phyloP scores from a whole-genome alignment of 2,888 invertebrate genomes.

The Drosophila colorata region DNA sequence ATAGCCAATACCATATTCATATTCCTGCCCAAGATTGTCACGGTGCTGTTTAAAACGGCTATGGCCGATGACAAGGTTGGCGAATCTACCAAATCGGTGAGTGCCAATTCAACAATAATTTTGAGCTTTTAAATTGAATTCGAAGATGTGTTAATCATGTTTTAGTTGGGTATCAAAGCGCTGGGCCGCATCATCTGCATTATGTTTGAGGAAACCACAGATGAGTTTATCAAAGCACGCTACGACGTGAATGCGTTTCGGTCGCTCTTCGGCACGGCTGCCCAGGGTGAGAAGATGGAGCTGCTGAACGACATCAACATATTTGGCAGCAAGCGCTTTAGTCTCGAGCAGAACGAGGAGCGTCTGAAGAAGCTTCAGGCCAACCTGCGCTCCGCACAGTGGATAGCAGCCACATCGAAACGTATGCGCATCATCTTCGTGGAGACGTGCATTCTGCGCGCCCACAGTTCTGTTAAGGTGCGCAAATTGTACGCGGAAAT shows the following conservation, averaged over 20 bases:
- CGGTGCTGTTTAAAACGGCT: conserved; percentile 86
- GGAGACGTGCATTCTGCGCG: conserved; percentile 86
- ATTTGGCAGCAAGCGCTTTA: conserved; percentile 61
- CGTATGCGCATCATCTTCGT: conserved; percentile 79
- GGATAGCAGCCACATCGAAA: conserved; percentile 83
- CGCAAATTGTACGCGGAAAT: conserved; percentile 88
- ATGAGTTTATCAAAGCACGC: conserved; percentile 59
- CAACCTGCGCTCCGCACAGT: conserved; percentile 82
- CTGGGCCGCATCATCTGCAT: conserved; percentile 81
- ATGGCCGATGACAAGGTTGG: conserved; percentile 87
- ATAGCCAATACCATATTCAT: conserved; percentile 87
- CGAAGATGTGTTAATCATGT: not conserved
- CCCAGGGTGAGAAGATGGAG: not conserved
- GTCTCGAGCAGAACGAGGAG: conserved; percentile 59
- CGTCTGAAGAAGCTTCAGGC: conserved; percentile 70
- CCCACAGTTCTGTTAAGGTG: conserved; percentile 88
- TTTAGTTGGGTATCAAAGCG: conserved; percentile 77
- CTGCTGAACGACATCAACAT: conserved; percentile 48
- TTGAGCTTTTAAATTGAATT: not conserved
- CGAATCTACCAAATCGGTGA: conserved; percentile 87
- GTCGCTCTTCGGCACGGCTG: conserved; percentile 14
- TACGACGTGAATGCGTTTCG: conserved; percentile 58
- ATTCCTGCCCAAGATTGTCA: conserved; percentile 87
- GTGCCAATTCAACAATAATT: conserved; percentile 9
- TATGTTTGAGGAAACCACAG: conserved; percentile 83